Base-by-base conservation (phyloP, 2,113 vertebrate species). In the Oncorhynchus gorbuscha region DNA sequence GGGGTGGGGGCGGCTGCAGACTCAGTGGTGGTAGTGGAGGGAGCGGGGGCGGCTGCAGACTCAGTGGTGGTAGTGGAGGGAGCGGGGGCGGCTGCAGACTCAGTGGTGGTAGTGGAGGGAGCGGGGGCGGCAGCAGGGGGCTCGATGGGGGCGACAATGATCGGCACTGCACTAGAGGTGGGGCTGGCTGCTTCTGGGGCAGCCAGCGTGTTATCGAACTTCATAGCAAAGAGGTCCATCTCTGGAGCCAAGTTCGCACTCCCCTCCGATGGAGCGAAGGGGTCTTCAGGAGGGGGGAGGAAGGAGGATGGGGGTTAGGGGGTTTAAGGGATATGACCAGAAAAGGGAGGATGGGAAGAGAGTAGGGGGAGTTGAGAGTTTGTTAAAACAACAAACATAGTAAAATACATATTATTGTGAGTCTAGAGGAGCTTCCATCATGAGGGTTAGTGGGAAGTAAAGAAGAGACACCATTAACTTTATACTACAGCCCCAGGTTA, bases 161-260 rank as follows among this genome's bases (percentile, higher is more conserved):
- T 49, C 75, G 91, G 94, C 81, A 80, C 76, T 82, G 86, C 72
- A 74, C 84, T 9, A n/a, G 5, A 35, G 91, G 89, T 82, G 94
- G 83, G 79, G 93, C 90, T 90, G 85, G 94, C 93, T 90, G 93
- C 91, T 88, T 93, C 86, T 92, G 93, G 91, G 90, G 93, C 91
- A 90, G 92, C 94, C 90, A 91, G 94, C 86, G 91, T 94, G 90
- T 97, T 95, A 51, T 95, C 82, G 85, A 97, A 95, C 95, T 94
- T 98, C 98, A 99, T 98, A 86, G 98, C 97, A 93, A 99, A 99
- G 90, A 99, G 96, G 94, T 99, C 98, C 94, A 99, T 92, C 95
- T 95, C 97, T 70, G 96, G 95, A 83, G 96, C 95, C 93, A 97
- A 94, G 89, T 95, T 95, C 84, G 93, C 94, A 83, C 95, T 98